phyloP scores from a whole-genome alignment of 1,140 invertebrate species.

The Zaprionus taronus region DNA sequence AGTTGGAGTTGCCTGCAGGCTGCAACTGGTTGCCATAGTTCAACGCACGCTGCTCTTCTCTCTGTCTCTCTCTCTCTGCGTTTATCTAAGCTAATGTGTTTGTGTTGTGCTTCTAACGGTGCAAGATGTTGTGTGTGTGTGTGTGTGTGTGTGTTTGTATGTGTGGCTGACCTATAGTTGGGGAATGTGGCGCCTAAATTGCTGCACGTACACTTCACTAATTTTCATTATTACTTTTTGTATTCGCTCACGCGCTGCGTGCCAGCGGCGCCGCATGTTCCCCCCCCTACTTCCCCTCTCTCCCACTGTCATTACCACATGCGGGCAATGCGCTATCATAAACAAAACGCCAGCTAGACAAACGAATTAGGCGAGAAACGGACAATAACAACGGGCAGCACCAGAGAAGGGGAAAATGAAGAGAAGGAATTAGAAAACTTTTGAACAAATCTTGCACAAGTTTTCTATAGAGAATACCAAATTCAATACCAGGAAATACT shows the following conservation, averaged over 20 bases:
- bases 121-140: background rate
- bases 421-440: background rate
- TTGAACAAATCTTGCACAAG: slow-evolving; percentile 3
- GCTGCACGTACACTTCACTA: slow-evolving; percentile 70
- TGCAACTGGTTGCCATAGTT: slow-evolving; percentile 27
- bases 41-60: slow-evolving; percentile 34
- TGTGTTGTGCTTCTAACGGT: background rate
- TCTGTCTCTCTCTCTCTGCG: slow-evolving; percentile 17
- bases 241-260: slow-evolving; percentile 52
- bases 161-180: slow-evolving; percentile 22
- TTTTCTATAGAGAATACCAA: background rate
- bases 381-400: background rate
- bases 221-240: slow-evolving; percentile 68
- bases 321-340: slow-evolving; percentile 41
- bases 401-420: too few species aligned
- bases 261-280: slow-evolving; percentile 60
- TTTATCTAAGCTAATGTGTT: slow-evolving; percentile 58
- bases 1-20: background rate
- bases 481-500: slow-evolving; percentile 1
- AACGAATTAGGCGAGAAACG: background rate
- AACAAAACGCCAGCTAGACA: slow-evolving; percentile 10
- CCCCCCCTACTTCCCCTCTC: background rate
- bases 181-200: slow-evolving; percentile 73
- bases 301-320: background rate
- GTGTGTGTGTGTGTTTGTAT: background rate